Evolutionary conservation across 2,888 invertebrate species (phyloP).

Genomic region (Onchidella celtica): DNA sequence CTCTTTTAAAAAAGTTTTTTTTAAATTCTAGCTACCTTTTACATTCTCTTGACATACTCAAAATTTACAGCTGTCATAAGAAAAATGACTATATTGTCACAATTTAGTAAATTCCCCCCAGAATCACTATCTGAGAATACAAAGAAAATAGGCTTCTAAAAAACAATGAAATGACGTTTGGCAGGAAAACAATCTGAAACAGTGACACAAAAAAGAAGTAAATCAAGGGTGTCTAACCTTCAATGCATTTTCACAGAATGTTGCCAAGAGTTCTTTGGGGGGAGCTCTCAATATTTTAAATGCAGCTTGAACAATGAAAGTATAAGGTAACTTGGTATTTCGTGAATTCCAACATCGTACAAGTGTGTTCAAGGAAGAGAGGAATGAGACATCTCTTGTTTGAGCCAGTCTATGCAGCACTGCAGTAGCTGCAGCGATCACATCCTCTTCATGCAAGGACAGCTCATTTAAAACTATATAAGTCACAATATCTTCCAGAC

Average conservation of each 20-base stretch:
- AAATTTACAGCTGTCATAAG: no score
- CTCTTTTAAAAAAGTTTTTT: no score
- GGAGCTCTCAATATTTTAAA: slow-evolving; percentile 45
- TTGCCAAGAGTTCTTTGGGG: slow-evolving; percentile 44
- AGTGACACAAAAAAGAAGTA: no score
- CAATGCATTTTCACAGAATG: slow-evolving; percentile 46
- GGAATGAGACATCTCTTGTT: slow-evolving; percentile 24
- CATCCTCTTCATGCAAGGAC: slow-evolving; percentile 31
- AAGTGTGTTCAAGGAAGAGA: slow-evolving; percentile 27
- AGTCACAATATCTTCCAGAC: slow-evolving; percentile 35
- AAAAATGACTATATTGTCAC: no score
- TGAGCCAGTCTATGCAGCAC: slow-evolving; percentile 32
- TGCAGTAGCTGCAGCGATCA: slow-evolving; percentile 32
- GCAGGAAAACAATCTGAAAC: no score
- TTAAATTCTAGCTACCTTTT: no score
- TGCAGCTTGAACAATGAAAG: slow-evolving; percentile 41
- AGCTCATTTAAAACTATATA: slow-evolving; percentile 29
- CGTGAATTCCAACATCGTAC: slow-evolving; percentile 25
- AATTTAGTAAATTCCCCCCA: no score
- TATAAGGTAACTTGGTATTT: slow-evolving; percentile 34
- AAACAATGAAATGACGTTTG: no score
- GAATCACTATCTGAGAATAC: no score
- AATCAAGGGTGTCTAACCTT: slow-evolving; percentile 15
- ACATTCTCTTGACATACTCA: no score
- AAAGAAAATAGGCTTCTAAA: no score